phyloP scores from a whole-genome alignment of 2,797 vertebrate genomes.

The Enteromius afrohamiltoni region DNA sequence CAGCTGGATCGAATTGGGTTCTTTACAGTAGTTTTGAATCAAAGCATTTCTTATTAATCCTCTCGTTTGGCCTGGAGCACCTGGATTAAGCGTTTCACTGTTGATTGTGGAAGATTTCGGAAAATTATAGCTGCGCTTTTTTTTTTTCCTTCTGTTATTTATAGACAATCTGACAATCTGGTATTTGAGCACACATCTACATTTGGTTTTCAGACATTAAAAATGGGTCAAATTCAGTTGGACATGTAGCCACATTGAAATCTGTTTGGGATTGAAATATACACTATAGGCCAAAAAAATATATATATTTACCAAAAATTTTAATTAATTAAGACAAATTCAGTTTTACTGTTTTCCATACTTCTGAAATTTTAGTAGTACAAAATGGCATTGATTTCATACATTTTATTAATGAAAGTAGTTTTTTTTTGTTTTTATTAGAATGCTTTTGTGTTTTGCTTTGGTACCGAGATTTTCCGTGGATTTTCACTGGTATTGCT shows the following conservation, averaged over 20 bases:
- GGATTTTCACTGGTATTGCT: too few species aligned
- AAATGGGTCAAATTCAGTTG: background rate
- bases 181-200: background rate
- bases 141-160: background rate
- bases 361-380: too few species aligned
- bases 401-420: too few species aligned
- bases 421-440: too few species aligned
- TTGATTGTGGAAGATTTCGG: background rate
- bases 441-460: too few species aligned
- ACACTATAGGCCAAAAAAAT: background rate
- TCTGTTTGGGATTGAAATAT: background rate
- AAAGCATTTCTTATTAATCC: conserved; percentile 31
- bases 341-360: too few species aligned
- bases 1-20: conserved; percentile 19
- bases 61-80: background rate
- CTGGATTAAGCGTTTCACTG: conserved; percentile 15
- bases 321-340: too few species aligned
- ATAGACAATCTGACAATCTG: background rate
- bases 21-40: conserved; percentile 28
- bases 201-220: background rate
- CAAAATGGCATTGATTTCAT: too few species aligned
- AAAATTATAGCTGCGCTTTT: background rate
- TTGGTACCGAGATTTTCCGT: too few species aligned
- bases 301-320: too few species aligned
- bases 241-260: background rate